A percentile compares a stretch with the other conserved stretches of the same genome.
Evolutionary conservation across 1,140 invertebrate genomes (phyloP).

Genomic region (Chionoecetes opilio): DNA sequence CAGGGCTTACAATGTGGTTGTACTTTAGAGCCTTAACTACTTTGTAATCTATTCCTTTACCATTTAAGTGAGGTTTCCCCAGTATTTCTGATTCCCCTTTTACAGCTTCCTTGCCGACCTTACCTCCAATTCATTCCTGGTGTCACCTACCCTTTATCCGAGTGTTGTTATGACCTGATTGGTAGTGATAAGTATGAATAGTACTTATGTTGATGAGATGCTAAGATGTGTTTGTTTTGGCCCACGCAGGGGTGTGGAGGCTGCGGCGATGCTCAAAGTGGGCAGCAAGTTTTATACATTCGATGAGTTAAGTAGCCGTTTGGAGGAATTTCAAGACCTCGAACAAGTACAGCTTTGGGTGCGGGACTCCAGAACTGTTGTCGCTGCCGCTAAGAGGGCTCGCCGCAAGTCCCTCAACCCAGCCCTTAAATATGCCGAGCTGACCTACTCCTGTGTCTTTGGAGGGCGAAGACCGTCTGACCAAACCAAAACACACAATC

Average conservation of each 20-base stretch:
- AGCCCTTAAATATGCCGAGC: constrained; percentile 81
- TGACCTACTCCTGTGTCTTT: constrained; percentile 81
- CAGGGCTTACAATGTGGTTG: too few relatives aligned
- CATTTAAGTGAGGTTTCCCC: too few relatives aligned
- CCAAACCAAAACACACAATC: constrained; percentile 81
- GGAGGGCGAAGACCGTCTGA: constrained; percentile 81
- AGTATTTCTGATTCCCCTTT: too few relatives aligned
- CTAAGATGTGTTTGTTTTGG: not conserved
- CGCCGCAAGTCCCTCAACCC: constrained; percentile 81
- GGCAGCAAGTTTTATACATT: constrained; percentile 81
- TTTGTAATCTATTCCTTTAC: too few relatives aligned
- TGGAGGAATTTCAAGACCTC: constrained; percentile 81
- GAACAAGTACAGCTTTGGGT: constrained; percentile 81
- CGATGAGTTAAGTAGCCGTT: constrained; percentile 80
- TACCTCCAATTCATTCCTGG: too few relatives aligned
- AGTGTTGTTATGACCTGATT: not conserved
- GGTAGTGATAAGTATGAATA: not conserved
- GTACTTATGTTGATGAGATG: too few relatives aligned
- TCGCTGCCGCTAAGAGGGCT: constrained; percentile 81
- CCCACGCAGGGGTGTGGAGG: constrained; percentile 71
- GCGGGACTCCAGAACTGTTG: constrained; percentile 80
- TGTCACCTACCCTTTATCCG: not conserved
- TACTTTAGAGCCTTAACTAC: too few relatives aligned
- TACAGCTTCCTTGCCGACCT: too few relatives aligned
- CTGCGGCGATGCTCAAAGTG: constrained; percentile 81